These are phyloP conservation scores for Lophius piscatorius DNA, from an alignment of 2,113 vertebrate genomes.

Conservation along the genomic window DNA sequence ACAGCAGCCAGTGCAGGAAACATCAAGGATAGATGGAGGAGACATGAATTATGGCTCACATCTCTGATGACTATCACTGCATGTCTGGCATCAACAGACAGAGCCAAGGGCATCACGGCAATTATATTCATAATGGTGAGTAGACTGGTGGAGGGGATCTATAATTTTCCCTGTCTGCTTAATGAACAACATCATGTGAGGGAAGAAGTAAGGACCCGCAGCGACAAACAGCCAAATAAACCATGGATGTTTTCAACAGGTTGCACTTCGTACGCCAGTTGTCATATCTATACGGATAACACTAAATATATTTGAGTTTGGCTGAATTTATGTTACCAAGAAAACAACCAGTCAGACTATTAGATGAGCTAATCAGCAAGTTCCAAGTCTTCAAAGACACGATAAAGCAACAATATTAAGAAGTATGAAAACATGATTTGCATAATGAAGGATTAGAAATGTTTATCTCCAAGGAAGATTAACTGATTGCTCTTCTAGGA, in stretches of 20 bases:
- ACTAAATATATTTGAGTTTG: neutral
- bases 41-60: conserved; percentile 39
- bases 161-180: conserved; percentile 1
- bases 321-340: neutral
- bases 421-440: too few species aligned
- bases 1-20: conserved; percentile 10
- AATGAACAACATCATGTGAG: conserved; percentile 16
- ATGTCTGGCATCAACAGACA: conserved; percentile 20
- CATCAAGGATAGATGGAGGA: conserved; percentile 38
- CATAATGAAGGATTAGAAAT: too few species aligned
- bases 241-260: neutral
- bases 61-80: conserved; percentile 30
- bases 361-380: too few species aligned
- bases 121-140: too few species aligned
- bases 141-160: neutral
- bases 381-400: too few species aligned
- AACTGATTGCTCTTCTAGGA: too few species aligned
- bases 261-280: neutral
- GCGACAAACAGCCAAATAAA: neutral
- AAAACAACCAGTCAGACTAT: neutral
- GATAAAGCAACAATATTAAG: too few species aligned
- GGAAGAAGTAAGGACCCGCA: neutral
- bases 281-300: neutral
- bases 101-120: conserved; percentile 2
- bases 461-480: too few species aligned